Conservation (phyloP, 2,888 invertebrate species). For the Drosophila meridiana region DNA sequence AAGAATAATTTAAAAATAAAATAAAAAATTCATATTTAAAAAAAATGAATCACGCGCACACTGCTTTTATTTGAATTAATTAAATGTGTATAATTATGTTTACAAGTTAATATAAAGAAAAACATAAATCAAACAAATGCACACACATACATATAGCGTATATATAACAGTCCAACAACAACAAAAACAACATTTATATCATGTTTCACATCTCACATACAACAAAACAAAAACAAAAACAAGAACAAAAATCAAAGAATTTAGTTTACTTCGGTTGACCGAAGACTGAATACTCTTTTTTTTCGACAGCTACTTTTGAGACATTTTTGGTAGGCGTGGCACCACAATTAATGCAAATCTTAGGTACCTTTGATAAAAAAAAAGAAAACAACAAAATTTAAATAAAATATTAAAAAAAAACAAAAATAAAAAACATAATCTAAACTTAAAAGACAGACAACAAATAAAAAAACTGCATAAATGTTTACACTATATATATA, state of each 20-base stretch:
- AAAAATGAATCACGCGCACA: constrained; percentile 63
- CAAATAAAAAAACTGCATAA: constrained; percentile 43
- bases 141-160: constrained; percentile 13
- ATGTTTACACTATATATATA: constrained; percentile 51
- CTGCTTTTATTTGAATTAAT: constrained; percentile 45
- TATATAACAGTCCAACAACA: constrained; percentile 47
- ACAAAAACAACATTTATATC: constrained; percentile 61
- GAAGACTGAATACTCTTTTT: constrained; percentile 35
- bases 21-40: constrained; percentile 29
- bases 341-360: constrained; percentile 65
- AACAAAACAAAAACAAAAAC: constrained; percentile 23
- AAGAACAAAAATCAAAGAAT: background rate
- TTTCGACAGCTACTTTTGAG: constrained; percentile 26
- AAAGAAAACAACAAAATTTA: constrained; percentile 26
- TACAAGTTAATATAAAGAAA: constrained; percentile 10
- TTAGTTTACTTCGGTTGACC: constrained; percentile 47
- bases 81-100: constrained; percentile 14
- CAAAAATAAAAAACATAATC: background rate
- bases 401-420: constrained; percentile 39
- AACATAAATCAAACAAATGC: constrained; percentile 4
- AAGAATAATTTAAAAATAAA: background rate
- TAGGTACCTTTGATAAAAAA: constrained; percentile 69
- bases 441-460: constrained; percentile 16
- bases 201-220: constrained; percentile 69
- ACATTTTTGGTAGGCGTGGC: constrained; percentile 28